Percentiles rank a stretch among this genome's conserved stretches.
Evolutionary conservation across 2,113 vertebrate species (phyloP).

Genomic region (Telmatochromis sp.): DNA sequence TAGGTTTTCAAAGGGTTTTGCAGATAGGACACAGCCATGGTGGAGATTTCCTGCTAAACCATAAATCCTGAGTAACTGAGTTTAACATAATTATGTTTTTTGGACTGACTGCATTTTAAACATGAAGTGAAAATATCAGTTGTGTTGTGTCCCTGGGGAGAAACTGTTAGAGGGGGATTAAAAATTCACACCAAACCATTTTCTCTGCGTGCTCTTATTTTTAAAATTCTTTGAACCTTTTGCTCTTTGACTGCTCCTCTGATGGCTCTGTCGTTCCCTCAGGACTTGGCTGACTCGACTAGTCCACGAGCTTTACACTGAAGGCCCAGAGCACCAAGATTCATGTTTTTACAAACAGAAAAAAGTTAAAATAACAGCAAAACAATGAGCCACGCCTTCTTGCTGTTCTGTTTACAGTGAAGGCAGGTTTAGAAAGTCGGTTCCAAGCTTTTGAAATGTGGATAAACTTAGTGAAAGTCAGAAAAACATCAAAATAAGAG

Average conservation of each 20-base stretch:
- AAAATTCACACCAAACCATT: not conserved
- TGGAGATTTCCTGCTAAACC: not conserved
- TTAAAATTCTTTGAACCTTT: not conserved
- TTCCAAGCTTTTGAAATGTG: not conserved
- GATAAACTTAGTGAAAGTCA: not conserved
- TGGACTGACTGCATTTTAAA: not conserved
- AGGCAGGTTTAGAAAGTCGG: not conserved
- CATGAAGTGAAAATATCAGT: fast-evolving
- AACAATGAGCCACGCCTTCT: not conserved
- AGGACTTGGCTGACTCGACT: not conserved
- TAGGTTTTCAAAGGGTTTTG: not conserved
- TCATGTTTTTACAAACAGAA: not conserved
- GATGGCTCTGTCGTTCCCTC: not conserved
- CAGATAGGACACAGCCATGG: not conserved
- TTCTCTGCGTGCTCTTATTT: not conserved
- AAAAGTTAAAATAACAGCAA: not conserved
- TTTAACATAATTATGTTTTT: not conserved
- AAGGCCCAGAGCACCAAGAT: not conserved
- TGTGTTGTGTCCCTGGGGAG: not conserved
- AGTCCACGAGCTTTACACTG: not conserved
- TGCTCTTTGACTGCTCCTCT: not conserved
- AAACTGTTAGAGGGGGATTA: not conserved
- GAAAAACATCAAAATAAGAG: not conserved
- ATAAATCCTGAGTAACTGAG: not conserved
- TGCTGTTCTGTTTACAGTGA: not conserved